Base-by-base conservation (phyloP, 1,140 invertebrate species). In the Pogonognathellus flavescens region DNA sequence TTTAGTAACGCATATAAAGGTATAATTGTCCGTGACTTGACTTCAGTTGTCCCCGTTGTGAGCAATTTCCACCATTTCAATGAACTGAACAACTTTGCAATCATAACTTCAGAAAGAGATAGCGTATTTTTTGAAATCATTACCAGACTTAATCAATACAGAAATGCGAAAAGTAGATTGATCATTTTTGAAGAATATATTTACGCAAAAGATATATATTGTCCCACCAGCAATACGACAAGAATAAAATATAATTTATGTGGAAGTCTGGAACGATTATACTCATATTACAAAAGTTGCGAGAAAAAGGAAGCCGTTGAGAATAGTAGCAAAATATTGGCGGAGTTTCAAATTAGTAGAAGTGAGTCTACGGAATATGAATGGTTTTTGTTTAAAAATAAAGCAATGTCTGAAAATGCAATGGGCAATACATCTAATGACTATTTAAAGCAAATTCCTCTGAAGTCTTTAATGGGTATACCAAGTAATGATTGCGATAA, bases 1-100 rank as follows among this genome's bases (percentile, higher is more conserved):
- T 50, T 76, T 16, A 49, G 70, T n/a, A 76, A 76, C n/a, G 25
- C 41, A 1, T 76, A 76, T 9, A 76, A 18, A 50, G 70, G 70
- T 1, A 50, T 76, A 8, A n/a, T 76, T 50, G 70, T 76, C 16
- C 41, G 25, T 2, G 25, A 76, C 49, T 6, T 76, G 4, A 41
- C 41, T 4, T 0, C 41, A 14, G 14, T 0, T 9, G 18, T 20
- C 1, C 25, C 25, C 16, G 10, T 76, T n/a, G 6, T 8, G n/a
- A 76, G 70, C 18, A 0, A 1, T 7, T 50, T 49, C 5, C 25
- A 41, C 0, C 0, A n/a, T 41, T 76, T 76, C n/a, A 0, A 0
- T 0, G 70, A 76, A 0, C 70, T 76, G 9, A 50, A 50, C 14
- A 8, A 18, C 49, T 76, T 76, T 16, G 62, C 62, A n/a, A 5